These are phyloP conservation scores for Psilopogon haemacephalus DNA, from an alignment of 2,113 vertebrate genomes.

Conservation along the genomic window DNA sequence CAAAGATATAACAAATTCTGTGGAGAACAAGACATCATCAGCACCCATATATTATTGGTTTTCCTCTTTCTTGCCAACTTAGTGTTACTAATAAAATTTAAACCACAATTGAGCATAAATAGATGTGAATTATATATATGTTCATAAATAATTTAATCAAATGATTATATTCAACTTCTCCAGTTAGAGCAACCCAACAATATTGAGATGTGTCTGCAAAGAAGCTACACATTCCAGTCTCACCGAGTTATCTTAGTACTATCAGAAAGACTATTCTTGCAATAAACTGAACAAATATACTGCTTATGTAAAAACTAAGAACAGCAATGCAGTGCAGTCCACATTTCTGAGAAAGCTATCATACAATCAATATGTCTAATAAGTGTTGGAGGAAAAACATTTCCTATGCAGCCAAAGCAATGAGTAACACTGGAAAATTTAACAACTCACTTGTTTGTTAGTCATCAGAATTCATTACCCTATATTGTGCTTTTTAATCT, in stretches of 20 bases:
- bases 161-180: background rate
- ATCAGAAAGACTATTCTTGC: background rate
- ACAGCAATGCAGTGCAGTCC: background rate
- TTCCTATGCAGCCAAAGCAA: background rate
- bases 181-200: background rate
- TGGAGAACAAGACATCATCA: background rate
- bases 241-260: background rate
- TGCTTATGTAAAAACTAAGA: background rate
- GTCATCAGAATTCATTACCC: background rate
- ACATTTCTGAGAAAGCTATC: background rate
- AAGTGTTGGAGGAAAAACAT: background rate
- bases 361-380: background rate
- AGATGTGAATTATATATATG: background rate
- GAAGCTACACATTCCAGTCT: background rate
- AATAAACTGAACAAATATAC: background rate
- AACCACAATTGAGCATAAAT: background rate
- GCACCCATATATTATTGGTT: background rate
- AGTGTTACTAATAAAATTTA: background rate
- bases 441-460: background rate
- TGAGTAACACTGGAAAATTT: background rate
- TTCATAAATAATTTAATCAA: background rate
- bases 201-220: background rate
- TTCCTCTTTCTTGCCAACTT: background rate
- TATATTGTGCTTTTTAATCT: background rate
- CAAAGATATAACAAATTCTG: constrained; percentile 87